A percentile compares a stretch with the other conserved stretches of the same genome.
Evolutionary conservation across 1,140 invertebrate genomes (phyloP).

Genomic region (Drosophila repletoides): DNA sequence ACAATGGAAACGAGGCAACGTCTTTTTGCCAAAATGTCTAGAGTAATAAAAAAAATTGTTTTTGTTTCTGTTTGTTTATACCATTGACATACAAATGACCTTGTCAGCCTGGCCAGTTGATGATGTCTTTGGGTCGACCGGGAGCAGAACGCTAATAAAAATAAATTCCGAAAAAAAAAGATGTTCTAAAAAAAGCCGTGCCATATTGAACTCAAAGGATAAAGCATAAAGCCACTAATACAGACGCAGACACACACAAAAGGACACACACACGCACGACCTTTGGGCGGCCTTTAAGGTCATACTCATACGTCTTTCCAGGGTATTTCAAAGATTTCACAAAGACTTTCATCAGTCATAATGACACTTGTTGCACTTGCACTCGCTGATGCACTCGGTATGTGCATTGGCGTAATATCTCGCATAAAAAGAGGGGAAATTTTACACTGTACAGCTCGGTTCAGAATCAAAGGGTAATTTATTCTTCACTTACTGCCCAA

Average conservation of each 20-base stretch:
- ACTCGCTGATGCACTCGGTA: conserved; percentile 46
- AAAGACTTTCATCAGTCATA: conserved; percentile 31
- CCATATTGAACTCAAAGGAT: conserved; percentile 55
- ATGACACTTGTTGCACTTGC: conserved; percentile 65
- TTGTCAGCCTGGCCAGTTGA: conserved; percentile 36
- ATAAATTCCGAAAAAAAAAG: neutral
- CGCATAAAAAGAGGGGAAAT: neutral
- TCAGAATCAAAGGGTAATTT: neutral
- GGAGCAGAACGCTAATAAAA: conserved; percentile 4
- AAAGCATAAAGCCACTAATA: conserved; percentile 22
- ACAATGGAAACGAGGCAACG: neutral
- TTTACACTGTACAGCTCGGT: neutral
- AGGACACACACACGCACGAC: conserved; percentile 41
- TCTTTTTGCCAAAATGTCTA: neutral
- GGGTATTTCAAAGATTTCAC: conserved; percentile 5
- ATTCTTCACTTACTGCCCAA: conserved; percentile 75
- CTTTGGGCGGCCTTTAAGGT: conserved; percentile 64
- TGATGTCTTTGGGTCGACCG: neutral
- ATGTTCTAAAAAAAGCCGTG: conserved; percentile 57
- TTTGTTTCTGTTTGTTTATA: no score
- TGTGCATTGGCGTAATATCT: conserved; percentile 54
- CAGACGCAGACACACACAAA: neutral
- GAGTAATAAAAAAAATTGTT: conserved; percentile 22
- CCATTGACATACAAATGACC: conserved; percentile 66
- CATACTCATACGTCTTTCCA: conserved; percentile 34